Conservation (phyloP, 2,113 vertebrate genomes). For the Edolisoma coerulescens region DNA sequence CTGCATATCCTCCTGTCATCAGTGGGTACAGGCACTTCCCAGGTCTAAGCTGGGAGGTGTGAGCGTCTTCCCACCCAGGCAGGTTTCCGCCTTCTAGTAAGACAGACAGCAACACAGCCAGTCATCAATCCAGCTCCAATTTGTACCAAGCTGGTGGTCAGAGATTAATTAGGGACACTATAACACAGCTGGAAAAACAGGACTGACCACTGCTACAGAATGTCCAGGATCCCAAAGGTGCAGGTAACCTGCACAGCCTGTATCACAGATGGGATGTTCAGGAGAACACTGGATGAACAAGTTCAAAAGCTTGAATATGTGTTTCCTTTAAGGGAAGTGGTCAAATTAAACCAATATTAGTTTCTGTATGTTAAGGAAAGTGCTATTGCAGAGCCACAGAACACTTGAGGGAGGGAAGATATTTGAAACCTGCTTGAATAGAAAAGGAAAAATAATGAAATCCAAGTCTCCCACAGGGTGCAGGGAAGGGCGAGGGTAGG, state of each 20-base stretch:
- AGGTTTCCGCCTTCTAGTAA: neutral
- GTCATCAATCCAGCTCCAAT: neutral
- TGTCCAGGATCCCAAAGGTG: neutral
- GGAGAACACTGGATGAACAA: neutral
- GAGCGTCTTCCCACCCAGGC: neutral
- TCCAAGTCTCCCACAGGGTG: neutral
- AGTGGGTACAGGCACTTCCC: neutral
- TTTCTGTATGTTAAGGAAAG: neutral
- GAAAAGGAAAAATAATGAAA: neutral
- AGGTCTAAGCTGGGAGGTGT: neutral
- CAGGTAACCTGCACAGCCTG: neutral
- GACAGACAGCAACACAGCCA: neutral
- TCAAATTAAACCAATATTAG: neutral
- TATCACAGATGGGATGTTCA: neutral
- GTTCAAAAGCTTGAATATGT: neutral
- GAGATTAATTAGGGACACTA: neutral
- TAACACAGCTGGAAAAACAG: neutral
- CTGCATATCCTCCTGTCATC: neutral
- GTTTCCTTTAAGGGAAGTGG: neutral
- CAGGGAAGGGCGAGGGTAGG: neutral
- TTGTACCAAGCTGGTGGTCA: neutral
- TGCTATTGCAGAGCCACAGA: neutral
- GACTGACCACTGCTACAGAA: neutral
- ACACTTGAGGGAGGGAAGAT: neutral
- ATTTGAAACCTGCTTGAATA: neutral